Evolutionary conservation across 2,888 invertebrate species (phyloP).

Genomic region (Eurytoma californica): DNA sequence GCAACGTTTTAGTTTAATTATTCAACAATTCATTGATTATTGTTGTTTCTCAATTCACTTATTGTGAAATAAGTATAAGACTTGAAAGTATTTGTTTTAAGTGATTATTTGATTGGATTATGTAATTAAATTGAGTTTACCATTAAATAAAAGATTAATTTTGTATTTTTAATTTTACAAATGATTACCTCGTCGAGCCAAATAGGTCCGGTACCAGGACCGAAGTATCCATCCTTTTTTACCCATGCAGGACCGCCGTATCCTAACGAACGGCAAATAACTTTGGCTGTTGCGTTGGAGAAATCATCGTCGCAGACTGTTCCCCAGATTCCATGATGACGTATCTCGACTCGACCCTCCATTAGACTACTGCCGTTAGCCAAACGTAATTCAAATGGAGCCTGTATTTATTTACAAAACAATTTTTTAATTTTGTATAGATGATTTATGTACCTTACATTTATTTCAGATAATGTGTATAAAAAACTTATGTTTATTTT

Average conservation of each 20-base stretch:
- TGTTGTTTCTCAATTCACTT: no score
- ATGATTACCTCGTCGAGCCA: conserved; percentile 81
- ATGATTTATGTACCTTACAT: no score
- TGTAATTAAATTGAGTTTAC: no score
- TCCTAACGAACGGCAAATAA: conserved; percentile 79
- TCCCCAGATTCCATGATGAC: conserved; percentile 83
- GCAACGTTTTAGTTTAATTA: not conserved
- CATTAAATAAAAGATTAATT: no score
- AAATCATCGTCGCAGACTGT: conserved; percentile 89
- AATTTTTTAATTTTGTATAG: not conserved
- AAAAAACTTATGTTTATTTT: not conserved
- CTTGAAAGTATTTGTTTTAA: no score
- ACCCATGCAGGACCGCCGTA: conserved; percentile 76
- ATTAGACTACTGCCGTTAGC: conserved; percentile 77
- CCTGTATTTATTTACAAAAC: conserved; percentile 11
- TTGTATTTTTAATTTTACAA: no score
- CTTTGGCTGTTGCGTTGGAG: conserved; percentile 80
- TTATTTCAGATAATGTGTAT: no score
- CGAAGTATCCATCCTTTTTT: conserved; percentile 77
- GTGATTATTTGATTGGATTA: no score
- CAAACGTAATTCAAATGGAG: conserved; percentile 78
- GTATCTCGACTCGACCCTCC: conserved; percentile 84
- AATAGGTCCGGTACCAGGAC: conserved; percentile 80
- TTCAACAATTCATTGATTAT: not conserved
- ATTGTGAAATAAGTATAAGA: no score